A percentile compares a stretch with the other conserved stretches of the same genome.
Conservation (phyloP, 2,113 vertebrate species). For the Trogon surrucura region DNA sequence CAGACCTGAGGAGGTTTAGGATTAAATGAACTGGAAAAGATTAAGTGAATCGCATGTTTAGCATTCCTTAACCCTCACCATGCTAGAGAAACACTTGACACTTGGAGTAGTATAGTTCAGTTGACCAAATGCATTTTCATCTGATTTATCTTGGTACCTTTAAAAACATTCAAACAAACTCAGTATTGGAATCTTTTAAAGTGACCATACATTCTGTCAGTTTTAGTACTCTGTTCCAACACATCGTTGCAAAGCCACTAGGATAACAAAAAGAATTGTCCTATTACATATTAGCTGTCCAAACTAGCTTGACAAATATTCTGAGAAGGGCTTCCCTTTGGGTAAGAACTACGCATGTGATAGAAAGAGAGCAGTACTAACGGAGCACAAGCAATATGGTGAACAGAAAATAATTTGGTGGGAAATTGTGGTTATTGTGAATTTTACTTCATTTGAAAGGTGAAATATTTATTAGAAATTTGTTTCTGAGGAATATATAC, state of each 20-base stretch:
- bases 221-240: neutral
- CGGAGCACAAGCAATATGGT: fast-evolving
- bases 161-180: neutral
- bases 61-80: neutral
- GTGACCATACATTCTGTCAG: neutral
- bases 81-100: neutral
- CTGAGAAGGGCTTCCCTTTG: neutral
- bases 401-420: neutral
- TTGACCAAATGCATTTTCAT: neutral
- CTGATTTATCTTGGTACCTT: neutral
- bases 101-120: neutral
- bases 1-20: neutral
- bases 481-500: neutral
- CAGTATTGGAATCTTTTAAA: neutral
- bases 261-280: neutral
- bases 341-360: neutral
- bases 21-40: conserved; percentile 19
- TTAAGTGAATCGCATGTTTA: neutral
- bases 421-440: neutral
- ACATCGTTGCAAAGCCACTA: neutral
- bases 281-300: neutral
- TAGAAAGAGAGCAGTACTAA: neutral
- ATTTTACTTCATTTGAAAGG: neutral
- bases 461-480: neutral
- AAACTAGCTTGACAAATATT: neutral